phyloP scores from a whole-genome alignment of 2,113 vertebrate species.

The Tragelaphus strepsiceros region DNA sequence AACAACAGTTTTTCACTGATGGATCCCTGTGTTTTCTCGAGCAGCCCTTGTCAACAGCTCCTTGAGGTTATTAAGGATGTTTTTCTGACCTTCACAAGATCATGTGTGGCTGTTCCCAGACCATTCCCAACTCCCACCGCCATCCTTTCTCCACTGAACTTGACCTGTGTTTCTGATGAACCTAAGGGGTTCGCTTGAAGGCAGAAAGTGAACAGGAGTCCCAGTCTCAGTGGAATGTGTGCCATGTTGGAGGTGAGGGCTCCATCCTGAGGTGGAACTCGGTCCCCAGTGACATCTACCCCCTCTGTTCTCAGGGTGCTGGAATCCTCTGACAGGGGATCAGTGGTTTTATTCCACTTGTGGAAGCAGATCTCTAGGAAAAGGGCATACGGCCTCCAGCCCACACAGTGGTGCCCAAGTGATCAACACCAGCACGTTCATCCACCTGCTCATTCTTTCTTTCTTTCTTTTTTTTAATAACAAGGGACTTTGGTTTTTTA shows the following conservation, averaged over 20 bases:
- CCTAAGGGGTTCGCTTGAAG: background rate
- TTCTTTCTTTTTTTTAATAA: background rate
- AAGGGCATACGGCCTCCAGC: background rate
- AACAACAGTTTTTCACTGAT: background rate
- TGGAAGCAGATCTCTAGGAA: background rate
- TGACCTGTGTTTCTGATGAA: background rate
- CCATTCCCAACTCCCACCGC: background rate
- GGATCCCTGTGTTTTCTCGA: background rate
- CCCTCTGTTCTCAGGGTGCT: background rate
- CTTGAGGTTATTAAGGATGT: background rate
- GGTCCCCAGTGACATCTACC: background rate
- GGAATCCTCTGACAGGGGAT: background rate
- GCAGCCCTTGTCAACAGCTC: background rate
- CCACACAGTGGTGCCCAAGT: accelerated
- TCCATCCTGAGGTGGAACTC: background rate
- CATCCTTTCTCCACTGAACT: background rate
- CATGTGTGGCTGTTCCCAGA: background rate
- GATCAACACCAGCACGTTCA: accelerated
- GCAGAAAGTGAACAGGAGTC: background rate
- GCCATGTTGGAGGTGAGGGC: background rate
- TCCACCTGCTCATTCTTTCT: background rate
- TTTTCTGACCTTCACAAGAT: background rate
- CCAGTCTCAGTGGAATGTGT: background rate
- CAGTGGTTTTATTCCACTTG: background rate
- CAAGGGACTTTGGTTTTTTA: background rate